Evolutionary conservation across 2,888 invertebrate genomes (phyloP).

Genomic region (Protonemura montana): DNA sequence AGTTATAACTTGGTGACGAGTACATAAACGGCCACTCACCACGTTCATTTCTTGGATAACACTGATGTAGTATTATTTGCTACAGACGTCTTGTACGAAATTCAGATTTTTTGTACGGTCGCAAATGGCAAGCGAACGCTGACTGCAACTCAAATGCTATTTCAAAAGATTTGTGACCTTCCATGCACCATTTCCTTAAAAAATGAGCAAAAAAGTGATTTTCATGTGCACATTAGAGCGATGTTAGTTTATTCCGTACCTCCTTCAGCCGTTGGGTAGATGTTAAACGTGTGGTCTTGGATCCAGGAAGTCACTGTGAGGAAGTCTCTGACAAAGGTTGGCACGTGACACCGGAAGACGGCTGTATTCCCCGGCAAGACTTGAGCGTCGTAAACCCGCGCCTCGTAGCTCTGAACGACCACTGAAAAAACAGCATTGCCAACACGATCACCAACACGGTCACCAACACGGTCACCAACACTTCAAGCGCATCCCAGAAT

Average conservation of each 20-base stretch:
- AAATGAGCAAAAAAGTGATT: background rate
- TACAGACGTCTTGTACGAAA: too few species aligned
- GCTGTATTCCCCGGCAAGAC: constrained; percentile 50
- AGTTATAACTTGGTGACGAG: too few species aligned
- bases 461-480: background rate
- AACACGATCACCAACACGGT: background rate
- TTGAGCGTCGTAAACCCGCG: constrained; percentile 48
- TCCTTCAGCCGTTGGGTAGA: constrained; percentile 51
- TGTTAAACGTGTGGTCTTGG: constrained; percentile 51
- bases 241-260: constrained; percentile 42
- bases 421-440: constrained; percentile 47
- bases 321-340: constrained; percentile 50
- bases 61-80: too few species aligned
- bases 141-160: background rate
- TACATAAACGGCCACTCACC: too few species aligned
- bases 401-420: constrained; percentile 49
- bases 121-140: background rate
- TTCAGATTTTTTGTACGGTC: too few species aligned
- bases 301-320: constrained; percentile 51
- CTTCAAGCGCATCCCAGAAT: background rate
- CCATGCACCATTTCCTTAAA: background rate
- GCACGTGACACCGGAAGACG: constrained; percentile 50
- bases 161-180: background rate
- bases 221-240: background rate
- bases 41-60: too few species aligned